A percentile compares a stretch with the other conserved stretches of the same genome.
Evolutionary conservation across 1,140 invertebrate genomes (phyloP).

Genomic region (Bombus vancouverensis): DNA sequence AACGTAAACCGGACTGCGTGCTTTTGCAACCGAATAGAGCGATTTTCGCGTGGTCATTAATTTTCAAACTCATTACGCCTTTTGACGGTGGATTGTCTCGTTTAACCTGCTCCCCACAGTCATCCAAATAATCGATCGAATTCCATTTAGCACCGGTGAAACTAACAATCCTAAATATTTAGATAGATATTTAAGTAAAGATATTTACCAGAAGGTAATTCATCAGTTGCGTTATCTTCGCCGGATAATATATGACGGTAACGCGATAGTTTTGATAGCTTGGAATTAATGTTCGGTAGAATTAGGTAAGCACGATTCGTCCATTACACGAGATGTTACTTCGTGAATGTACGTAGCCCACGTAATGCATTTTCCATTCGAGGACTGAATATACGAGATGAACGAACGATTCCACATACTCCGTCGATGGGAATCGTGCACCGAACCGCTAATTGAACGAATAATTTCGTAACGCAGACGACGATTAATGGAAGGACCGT

Average conservation of each 20-base stretch:
- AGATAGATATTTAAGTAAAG: too few relatives aligned
- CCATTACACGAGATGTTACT: slow-evolving; percentile 27
- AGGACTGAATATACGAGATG: background rate
- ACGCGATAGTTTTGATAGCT: background rate
- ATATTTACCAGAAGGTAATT: background rate
- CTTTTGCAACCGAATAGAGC: too few relatives aligned
- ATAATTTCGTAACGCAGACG: background rate
- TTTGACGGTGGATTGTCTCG: background rate
- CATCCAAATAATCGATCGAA: too few relatives aligned
- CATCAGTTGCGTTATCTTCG: background rate
- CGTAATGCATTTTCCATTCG: slow-evolving; percentile 33
- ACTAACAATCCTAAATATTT: background rate
- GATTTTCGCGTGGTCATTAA: slow-evolving; percentile 9
- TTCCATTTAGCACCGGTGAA: too few relatives aligned
- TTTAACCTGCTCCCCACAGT: background rate
- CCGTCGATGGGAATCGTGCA: background rate
- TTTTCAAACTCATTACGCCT: slow-evolving; percentile 39
- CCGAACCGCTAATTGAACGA: background rate
- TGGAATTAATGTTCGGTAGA: slow-evolving; percentile 12
- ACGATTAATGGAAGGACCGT: background rate
- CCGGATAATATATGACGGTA: background rate
- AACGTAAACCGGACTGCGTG: background rate
- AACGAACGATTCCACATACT: background rate
- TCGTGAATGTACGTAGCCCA: background rate
- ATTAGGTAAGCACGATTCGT: background rate